Evolutionary conservation across 2,113 vertebrate genomes (phyloP).

Genomic region (Microtus pennsylvanicus): DNA sequence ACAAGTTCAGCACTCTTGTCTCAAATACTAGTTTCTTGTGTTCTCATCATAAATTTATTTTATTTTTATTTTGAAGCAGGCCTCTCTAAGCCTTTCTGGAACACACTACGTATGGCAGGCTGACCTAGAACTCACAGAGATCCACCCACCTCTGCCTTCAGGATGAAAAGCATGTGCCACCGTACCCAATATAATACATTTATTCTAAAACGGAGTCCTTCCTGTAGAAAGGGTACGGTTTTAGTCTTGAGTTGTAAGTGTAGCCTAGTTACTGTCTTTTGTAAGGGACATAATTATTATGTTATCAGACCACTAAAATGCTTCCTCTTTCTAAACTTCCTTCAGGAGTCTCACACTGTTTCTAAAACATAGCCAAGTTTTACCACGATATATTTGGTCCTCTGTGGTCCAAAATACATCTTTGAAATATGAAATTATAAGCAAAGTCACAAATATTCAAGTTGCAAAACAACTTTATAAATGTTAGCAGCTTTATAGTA

Average conservation of each 20-base stretch:
- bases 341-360: neutral
- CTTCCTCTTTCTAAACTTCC: neutral
- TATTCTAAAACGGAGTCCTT: conserved; percentile 23
- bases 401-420: neutral
- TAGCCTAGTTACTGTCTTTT: neutral
- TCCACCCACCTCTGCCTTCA: neutral
- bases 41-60: neutral
- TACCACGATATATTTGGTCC: neutral
- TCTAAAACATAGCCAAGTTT: conserved; percentile 31
- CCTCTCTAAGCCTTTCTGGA: neutral
- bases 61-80: neutral
- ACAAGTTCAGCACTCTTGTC: neutral
- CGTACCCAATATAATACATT: neutral
- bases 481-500: conserved; percentile 49
- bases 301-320: neutral
- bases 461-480: conserved; percentile 14
- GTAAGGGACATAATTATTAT: conserved; percentile 38
- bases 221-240: neutral
- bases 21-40: neutral
- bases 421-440: neutral
- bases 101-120: neutral
- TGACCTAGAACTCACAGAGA: neutral
- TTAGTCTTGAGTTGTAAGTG: conserved; percentile 17
- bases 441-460: neutral
- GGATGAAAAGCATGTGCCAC: neutral